A percentile compares a stretch with the other conserved stretches of the same genome.
Evolutionary conservation across 2,888 invertebrate genomes (phyloP).

Genomic region (Limnephilus marmoratus): DNA sequence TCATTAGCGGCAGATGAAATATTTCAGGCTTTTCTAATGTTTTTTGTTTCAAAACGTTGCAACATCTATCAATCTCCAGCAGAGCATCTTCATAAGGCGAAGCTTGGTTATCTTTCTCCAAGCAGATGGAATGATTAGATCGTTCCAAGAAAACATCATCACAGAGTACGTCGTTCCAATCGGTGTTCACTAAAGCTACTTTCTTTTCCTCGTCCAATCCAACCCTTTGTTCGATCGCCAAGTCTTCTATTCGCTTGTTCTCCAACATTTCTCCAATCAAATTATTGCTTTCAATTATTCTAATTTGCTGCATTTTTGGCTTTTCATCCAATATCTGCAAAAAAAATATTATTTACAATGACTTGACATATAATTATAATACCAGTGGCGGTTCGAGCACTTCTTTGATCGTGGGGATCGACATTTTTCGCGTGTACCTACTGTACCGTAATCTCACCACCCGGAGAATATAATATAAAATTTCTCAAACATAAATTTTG

Average conservation of each 20-base stretch:
- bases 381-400: no score
- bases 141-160: slow-evolving; percentile 53
- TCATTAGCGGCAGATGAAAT: slow-evolving; percentile 51
- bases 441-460: no score
- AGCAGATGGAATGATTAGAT: slow-evolving; percentile 44
- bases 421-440: no score
- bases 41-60: slow-evolving; percentile 45
- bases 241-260: slow-evolving; percentile 15
- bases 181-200: slow-evolving; percentile 35
- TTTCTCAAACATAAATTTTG: no score
- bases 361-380: no score
- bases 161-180: slow-evolving; percentile 50
- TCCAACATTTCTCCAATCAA: slow-evolving; percentile 31
- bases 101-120: slow-evolving; percentile 41
- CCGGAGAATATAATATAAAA: no score
- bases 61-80: slow-evolving; percentile 34
- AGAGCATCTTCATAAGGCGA: slow-evolving; percentile 36
- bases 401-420: no score
- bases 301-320: slow-evolving; percentile 8
- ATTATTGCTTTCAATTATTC: neutral
- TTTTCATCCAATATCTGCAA: slow-evolving; percentile 17
- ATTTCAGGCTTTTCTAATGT: slow-evolving; percentile 41
- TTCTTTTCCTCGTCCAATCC: slow-evolving; percentile 43
- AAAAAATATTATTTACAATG: neutral
- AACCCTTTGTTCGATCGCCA: neutral